Conservation (phyloP, 2,888 invertebrate species). For the Pheosia tremula region DNA sequence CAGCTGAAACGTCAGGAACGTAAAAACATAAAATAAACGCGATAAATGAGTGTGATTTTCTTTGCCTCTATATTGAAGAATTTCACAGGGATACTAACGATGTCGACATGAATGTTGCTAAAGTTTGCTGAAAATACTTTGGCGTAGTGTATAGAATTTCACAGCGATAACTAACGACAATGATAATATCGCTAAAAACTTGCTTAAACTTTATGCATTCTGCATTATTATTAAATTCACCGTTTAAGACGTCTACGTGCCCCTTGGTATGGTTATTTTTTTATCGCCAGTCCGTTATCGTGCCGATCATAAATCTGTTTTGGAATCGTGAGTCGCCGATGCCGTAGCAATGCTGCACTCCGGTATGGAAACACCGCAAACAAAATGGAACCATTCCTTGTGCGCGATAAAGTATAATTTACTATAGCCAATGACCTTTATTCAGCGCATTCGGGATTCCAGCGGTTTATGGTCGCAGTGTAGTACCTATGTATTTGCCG, state of each 20-base stretch:
- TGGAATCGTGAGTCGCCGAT: slow-evolving; percentile 81
- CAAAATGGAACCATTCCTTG: slow-evolving; percentile 59
- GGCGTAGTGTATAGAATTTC: background rate
- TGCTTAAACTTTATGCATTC: background rate
- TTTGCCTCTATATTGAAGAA: no score
- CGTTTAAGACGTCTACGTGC: background rate
- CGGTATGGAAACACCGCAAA: slow-evolving; percentile 54
- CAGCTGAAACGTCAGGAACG: no score
- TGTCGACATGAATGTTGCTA: no score
- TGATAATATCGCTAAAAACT: background rate
- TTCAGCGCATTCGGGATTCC: slow-evolving; percentile 65
- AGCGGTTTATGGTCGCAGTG: slow-evolving; percentile 77
- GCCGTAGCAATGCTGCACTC: slow-evolving; percentile 58
- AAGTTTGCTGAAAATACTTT: no score
- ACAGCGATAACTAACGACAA: background rate
- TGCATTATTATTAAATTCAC: slow-evolving; percentile 5
- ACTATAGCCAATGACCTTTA: slow-evolving; percentile 53
- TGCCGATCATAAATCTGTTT: slow-evolving; percentile 84
- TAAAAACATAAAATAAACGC: no score
- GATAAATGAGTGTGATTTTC: no score
- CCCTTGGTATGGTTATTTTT: slow-evolving; percentile 74
- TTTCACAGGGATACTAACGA: no score
- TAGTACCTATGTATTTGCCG: slow-evolving; percentile 83
- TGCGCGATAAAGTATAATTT: slow-evolving; percentile 69
- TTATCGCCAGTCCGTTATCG: slow-evolving; percentile 84